Base-by-base conservation (phyloP, 2,888 invertebrate species). In the Callosobruchus maculatus region DNA sequence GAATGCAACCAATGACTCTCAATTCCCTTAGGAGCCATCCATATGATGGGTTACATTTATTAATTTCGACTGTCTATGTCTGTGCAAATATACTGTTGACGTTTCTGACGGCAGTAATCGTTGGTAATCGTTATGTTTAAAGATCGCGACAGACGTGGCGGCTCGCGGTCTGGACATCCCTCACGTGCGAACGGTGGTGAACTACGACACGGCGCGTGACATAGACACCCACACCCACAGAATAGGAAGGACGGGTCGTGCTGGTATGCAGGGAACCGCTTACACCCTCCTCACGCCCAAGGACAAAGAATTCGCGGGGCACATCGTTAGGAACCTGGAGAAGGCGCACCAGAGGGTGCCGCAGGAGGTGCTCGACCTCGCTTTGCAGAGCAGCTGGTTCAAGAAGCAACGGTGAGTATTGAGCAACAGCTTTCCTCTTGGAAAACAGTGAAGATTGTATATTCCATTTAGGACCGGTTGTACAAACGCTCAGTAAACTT, bases 151-250 rank as follows among this genome's bases (percentile, higher is more conserved):
- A 0, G 90, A 90, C 83, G 90, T 90, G n/a, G 89, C 90, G 89
- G 98, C 99, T 0, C 92, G 99, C 74, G 99, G 99, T 84, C 89
- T 99, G 83, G 99, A 99, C 88, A 99, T 99, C 85, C 96, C 98
- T 0, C 97, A 98, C 88, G 97, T 99, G 80, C 92, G 94, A 81
- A 99, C 98, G 0, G 99, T 99, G 18, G 89, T 99, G 1, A 99
- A 99, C 89, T 99, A 95, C 87, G 98, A 98, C 81, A 93, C 98
- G 73, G 97, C 99, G 2, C 90, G 99, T 74, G 99, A 99, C 87
- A 97, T 98, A 81, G 99, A 99, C 87, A 99, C 99, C 0, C 99
- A 99, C 88, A 99, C 98, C 9, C 99, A 99, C 88, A 74, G 83
- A 73, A 81, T 82, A 70, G 82, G 82, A 68, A 78, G 82, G 72